Evolutionary conservation across 2,888 invertebrate genomes (phyloP).

Genomic region (Syritta pipiens): DNA sequence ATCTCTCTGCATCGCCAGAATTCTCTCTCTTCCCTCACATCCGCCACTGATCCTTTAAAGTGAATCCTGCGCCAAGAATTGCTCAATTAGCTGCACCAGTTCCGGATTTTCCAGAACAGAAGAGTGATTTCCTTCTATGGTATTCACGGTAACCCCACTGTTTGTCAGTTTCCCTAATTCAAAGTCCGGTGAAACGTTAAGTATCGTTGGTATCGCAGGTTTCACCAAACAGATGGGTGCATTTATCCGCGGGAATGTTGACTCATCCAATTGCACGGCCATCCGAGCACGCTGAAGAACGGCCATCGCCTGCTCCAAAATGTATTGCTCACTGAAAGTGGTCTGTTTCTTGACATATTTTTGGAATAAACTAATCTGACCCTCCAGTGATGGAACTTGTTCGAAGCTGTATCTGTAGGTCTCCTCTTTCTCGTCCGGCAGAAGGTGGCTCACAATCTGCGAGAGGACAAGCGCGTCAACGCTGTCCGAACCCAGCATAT

Average conservation of each 20-base stretch:
- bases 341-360: constrained; percentile 78
- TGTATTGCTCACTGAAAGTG: constrained; percentile 78
- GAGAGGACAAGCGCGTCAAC: constrained; percentile 75
- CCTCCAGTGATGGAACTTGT: constrained; percentile 81
- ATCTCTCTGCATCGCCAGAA: neutral
- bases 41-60: no score
- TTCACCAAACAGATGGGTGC: constrained; percentile 83
- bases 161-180: constrained; percentile 82
- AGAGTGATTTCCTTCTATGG: constrained; percentile 86
- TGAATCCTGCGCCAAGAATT: constrained; percentile 58
- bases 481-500: constrained; percentile 72
- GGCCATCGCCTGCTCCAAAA: constrained; percentile 77
- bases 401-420: constrained; percentile 78
- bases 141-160: constrained; percentile 81
- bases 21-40: neutral
- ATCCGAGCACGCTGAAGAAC: constrained; percentile 82
- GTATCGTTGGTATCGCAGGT: constrained; percentile 81
- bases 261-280: constrained; percentile 79
- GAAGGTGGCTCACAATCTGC: constrained; percentile 73
- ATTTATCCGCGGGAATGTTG: constrained; percentile 77
- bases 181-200: constrained; percentile 83
- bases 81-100: constrained; percentile 83
- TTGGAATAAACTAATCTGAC: constrained; percentile 81
- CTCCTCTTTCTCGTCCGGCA: constrained; percentile 76
- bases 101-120: constrained; percentile 85